Base-by-base conservation (phyloP, 1,140 invertebrate species). In the Hyphantria cunea region DNA sequence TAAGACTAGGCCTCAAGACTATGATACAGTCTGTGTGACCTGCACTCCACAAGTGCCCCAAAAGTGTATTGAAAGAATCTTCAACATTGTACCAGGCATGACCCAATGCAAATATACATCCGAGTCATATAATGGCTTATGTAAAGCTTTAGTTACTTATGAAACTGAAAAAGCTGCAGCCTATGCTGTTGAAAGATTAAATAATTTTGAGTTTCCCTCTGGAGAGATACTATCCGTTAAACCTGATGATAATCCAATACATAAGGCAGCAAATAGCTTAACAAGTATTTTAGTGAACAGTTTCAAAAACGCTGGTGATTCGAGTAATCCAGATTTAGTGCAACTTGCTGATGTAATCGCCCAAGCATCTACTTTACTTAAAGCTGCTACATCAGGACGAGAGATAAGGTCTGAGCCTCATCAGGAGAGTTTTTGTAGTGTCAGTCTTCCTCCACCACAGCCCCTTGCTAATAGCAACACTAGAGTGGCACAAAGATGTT, bases 371-470 rank as follows among this genome's bases (percentile, higher is more conserved):
- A 74, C 75, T 32, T 66, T 90, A 12, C 85, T 90, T 3, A 88
- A 86, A 72, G 78, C 78, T 41, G 86, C 80, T 25, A 77, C 82
- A 44, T 71, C 74, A 49, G 68, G 64, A 31, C 60, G 50, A 66
- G 60, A 67, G 0, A 44, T 39, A 6, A 70, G 75, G 49, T 3
- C 12, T 11, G 59, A 70, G 17, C 15, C 56, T 47, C 65, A 72
- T 17, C 65, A 73, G 25, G 9, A 65, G 7, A 68, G 58, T 51
- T 76, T 84, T 52, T 92, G 90, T 62, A 95, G 93, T 74, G 92
- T 95, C 2, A 93, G 92, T 58, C 91, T 97, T 62, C 96, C 95
- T 13, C 92, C 92, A 14, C 91, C 93, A 10, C 94, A 97, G 79
- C 95, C 95, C 5, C 91, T 96, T 69, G 94, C 94, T 0, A 93